Conservation (phyloP, 2,113 vertebrate species). For the Grammomys dolichurus region DNA sequence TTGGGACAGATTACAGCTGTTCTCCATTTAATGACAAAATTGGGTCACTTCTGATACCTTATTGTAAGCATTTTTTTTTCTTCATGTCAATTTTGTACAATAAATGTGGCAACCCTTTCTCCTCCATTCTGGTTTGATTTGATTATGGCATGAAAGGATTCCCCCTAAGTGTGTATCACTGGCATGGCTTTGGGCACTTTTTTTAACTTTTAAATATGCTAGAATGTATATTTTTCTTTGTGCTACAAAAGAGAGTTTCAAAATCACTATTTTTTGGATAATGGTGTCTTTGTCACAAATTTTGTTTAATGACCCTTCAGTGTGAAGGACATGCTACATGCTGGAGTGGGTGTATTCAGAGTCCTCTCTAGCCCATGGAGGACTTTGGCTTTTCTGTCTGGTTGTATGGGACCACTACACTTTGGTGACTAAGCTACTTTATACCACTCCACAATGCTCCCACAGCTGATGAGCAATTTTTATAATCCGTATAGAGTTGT, state of each 20-base stretch:
- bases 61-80: neutral
- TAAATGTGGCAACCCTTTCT: constrained; percentile 4
- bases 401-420: neutral
- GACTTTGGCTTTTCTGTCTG: neutral
- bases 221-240: neutral
- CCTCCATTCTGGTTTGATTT: neutral
- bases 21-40: neutral
- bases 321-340: no score
- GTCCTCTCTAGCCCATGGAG: no score
- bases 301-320: neutral
- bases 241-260: neutral
- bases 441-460: neutral
- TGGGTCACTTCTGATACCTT: neutral
- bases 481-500: neutral
- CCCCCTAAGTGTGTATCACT: neutral
- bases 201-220: constrained; percentile 6
- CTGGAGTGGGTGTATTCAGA: no score
- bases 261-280: neutral
- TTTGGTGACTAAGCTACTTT: neutral
- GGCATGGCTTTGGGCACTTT: neutral
- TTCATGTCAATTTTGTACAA: neutral
- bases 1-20: no score
- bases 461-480: neutral
- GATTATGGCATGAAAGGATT: neutral
- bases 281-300: neutral